These are phyloP conservation scores for Heliangelus exortis DNA, from an alignment of 2,797 vertebrate genomes.

Conservation along the genomic window DNA sequence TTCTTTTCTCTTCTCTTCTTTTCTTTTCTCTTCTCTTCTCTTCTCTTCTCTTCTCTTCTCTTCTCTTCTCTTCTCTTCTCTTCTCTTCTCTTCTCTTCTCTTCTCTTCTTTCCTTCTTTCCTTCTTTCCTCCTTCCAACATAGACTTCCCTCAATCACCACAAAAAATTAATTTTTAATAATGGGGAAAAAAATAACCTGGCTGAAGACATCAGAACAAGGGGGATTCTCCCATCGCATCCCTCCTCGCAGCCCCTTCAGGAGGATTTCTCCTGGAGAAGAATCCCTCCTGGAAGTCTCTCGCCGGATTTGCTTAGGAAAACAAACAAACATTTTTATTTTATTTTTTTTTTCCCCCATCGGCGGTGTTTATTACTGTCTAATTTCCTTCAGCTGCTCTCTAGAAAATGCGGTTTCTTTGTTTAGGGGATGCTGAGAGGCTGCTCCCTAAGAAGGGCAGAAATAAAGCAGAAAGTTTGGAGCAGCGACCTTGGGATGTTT, in stretches of 20 bases:
- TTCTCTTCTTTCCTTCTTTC: too few relatives aligned
- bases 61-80: too few relatives aligned
- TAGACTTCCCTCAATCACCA: not conserved
- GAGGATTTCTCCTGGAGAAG: not conserved
- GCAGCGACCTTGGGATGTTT: not conserved
- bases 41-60: too few relatives aligned
- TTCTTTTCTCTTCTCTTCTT: too few relatives aligned
- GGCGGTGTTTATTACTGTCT: not conserved
- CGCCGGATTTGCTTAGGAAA: conserved; percentile 18
- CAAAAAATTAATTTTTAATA: not conserved
- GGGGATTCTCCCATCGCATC: not conserved
- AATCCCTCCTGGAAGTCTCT: not conserved
- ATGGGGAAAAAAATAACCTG: not conserved
- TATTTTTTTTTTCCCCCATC: not conserved
- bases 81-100: too few relatives aligned
- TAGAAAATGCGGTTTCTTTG: conserved; percentile 16
- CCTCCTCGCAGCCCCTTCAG: not conserved
- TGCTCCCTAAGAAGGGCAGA: not conserved
- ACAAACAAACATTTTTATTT: not conserved
- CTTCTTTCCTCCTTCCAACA: not conserved
- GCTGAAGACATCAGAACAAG: not conserved
- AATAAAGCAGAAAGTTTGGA: not conserved
- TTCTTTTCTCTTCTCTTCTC: too few relatives aligned
- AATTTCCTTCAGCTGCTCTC: conserved; percentile 44
- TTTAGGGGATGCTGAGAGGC: not conserved